Evolutionary conservation across 1,140 invertebrate genomes (phyloP), one percentile per base, ranked within the genome.

Genomic region (Telenomus remus): DNA sequence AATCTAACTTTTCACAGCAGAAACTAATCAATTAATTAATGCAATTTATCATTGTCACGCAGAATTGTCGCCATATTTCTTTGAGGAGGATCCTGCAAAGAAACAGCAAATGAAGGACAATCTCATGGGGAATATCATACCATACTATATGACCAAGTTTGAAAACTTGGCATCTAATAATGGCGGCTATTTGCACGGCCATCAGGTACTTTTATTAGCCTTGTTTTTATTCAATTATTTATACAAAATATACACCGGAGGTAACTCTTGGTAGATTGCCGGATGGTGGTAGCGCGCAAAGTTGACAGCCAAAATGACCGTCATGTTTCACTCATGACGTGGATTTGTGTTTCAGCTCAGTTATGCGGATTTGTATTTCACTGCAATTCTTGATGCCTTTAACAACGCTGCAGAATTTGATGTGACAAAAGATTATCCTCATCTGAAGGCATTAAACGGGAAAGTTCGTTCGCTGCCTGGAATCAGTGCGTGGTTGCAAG

Each of bases 361-460:
- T 42, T 92, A 91, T 89, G 91, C 90, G 13, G 92, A 93, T 86
- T 81, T 92, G 14, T 90, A 89, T 79, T 90, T 92, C 74, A 89
- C 89, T 49, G 89, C 87, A 44, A 84, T 91, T 65, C 82, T 90
- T 75, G 90, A 92, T 79, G 90, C 90, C 77, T 79, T 92, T 75
- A 90, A 87, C 75, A 85, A 84, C 60, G 88, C 90, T 81, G 80
- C 84, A 9, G 87, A 87, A 59, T 80, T 83, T 10, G 88, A 91
- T 73, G 72, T 91, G 5, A 69, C 89, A 35, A 88, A 88, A 34
- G 88, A 90, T 12, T 89, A 89, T 77, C 87, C 89, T 14, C 86
- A 89, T 72, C 80, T 92, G 61, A 87, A 89, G 59, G 84, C 79
- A 35, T 80, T 91, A 3, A 87, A 85, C 9, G 85, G 91, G 39